Base-by-base conservation (phyloP, 30 jellyfish, hydroid and myxozoan species). In the Haliclystus octoradiatus region DNA sequence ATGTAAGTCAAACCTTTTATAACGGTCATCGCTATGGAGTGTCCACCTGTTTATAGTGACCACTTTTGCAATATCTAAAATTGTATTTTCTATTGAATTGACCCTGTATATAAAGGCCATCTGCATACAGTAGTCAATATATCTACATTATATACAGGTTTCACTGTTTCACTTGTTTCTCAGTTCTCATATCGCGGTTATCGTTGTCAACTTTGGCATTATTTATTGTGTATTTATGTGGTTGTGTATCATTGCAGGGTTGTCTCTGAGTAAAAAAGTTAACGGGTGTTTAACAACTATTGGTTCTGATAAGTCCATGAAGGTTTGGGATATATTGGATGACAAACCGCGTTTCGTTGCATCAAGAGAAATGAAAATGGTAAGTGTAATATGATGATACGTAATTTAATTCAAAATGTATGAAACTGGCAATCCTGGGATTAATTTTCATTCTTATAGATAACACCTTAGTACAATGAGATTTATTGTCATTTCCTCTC, bases 291-390 rank as follows among this genome's bases (percentile, higher is more conserved):
- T 87, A 49, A 78, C 92, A 25, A 87, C 97, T 15, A 88, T 82
- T 2, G 79, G 94, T 2, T 49, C 94, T 66, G 97, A 87, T 49
- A 87, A 87, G 62, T 68, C 76, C 19, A 62, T 87, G 13, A 87
- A 87, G 76, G 94, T 87, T n/a, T 87, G 97, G 97, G 94, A 87
- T 67, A 31, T 53, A 40, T 63, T 31, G 26, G 88, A 60, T 25
- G 88, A 80, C 28, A 70, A 75, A 49, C 97, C 97, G 12, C 75
- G 65, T 22, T 79, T 76, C 61, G 94, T 87, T 13, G 35, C 79
- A 84, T 74, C 97, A 5, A 92, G 93, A 61, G 94, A 80, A 13
- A 76, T 87, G 94, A 87, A 87, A 69, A 87, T 87, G 97, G 97
- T 87, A 33, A 31, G 80, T 27, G 13, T 2, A 12, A 22, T 14